phyloP scores from a whole-genome alignment of 2,113 vertebrate genomes.

The Crotalus helleri region DNA sequence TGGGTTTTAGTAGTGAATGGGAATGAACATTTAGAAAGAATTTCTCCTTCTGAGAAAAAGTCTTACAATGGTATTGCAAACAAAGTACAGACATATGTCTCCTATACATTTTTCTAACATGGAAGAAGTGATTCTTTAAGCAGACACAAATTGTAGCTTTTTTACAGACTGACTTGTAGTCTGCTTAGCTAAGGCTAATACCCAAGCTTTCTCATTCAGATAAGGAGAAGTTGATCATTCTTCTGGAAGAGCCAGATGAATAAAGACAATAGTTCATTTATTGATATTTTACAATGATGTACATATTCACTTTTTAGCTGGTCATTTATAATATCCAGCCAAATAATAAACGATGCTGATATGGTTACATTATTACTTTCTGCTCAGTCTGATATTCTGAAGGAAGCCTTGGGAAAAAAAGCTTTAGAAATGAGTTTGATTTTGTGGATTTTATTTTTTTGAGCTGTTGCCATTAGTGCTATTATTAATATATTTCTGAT shows the following conservation, averaged over 20 bases:
- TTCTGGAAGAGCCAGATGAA: not conserved
- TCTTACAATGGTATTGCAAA: not conserved
- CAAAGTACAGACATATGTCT: not conserved
- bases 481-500: not conserved
- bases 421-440: not conserved
- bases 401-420: not conserved
- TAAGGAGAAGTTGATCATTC: not conserved
- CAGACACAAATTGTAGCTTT: not conserved
- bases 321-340: not conserved
- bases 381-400: not conserved
- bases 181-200: not conserved
- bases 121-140: not conserved
- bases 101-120: not conserved
- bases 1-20: not conserved
- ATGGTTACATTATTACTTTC: not conserved
- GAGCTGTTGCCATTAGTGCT: not conserved
- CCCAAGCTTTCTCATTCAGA: not conserved
- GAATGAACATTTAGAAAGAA: not conserved
- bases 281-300: not conserved
- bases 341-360: not conserved
- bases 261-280: not conserved
- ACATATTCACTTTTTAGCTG: not conserved
- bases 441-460: not conserved
- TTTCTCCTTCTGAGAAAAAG: not conserved
- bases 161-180: not conserved